Evolutionary conservation across 2,888 invertebrate genomes (phyloP), one percentile per base, ranked within the genome.

Genomic region (Biston betularia): DNA sequence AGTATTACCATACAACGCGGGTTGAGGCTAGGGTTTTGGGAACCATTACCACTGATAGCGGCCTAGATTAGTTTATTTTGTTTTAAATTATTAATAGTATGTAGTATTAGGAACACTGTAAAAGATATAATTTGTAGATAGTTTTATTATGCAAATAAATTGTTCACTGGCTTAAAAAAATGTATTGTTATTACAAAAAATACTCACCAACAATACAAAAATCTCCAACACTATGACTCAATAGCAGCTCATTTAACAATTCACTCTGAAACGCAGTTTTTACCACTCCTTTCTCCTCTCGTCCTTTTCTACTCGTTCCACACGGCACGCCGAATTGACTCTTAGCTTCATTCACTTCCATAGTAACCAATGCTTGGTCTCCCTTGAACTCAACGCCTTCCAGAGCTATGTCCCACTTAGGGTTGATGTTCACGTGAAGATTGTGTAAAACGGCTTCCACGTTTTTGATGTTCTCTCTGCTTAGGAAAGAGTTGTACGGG

Each of bases 161-260:
- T n/a, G n/a, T n/a, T n/a, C n/a, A n/a, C n/a, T n/a, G n/a, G n/a
- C n/a, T n/a, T n/a, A n/a, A n/a, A n/a, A n/a, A n/a, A n/a, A n/a
- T n/a, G n/a, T n/a, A n/a, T n/a, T n/a, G n/a, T 6, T 38, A 38
- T 38, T 38, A 8, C 6, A 49, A 49, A 49, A 6, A 33, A 33
- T 11, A 53, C 90, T 85, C 76, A 93, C 95, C 96, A 76, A 99
- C 94, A 40, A 99, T 88, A 87, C 98, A 98, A 77, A 98, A 96
- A 90, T 99, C 99, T 1, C 96, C 95, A 2, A 96, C 96, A 67
- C 95, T 93, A 84, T 97, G 97, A 65, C 97, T 97, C 84, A 97
- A 94, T 45, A 98, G 82, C 91, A 99, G 94, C 72, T 97, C 96
- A 53, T 96, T 95, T 57, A 99, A 85, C 50, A 98, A 87, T 64